Evolutionary conservation across 2,797 vertebrate species (phyloP), one percentile per base, ranked within the genome.

Genomic region (Macropus fuliginosus): DNA sequence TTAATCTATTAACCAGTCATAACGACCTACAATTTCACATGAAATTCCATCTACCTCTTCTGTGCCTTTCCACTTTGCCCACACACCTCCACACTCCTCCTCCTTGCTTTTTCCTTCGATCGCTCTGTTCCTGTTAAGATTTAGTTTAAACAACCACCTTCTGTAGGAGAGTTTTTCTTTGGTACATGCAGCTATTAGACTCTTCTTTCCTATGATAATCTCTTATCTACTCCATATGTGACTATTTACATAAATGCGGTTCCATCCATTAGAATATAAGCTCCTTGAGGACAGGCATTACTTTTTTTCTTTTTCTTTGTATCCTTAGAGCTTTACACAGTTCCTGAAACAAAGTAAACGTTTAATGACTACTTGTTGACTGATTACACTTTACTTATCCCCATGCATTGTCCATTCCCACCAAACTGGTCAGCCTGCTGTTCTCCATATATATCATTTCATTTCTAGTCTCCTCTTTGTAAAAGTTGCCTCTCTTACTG

Each of bases 331-430:
- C 56, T 93, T 46, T 52, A n/a, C 5, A 1, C 0, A 40, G 18
- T 0, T 0, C 28, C 90, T 52, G 0, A 1, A 50, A 54, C 46
- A 5, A 29, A 34, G 16, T 0, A 11, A 29, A 21, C 0, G 1
- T 27, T 57, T 74, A 5, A 0, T 10, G 3, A 24, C 28, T 28
- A 24, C 31, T 91, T 27, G n/a, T 66, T n/a, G 34, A n/a, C 1
- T 0, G 1, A 2, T 3, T 40, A 56, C 34, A 13, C 4, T 8
- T 52, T 5, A 0, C 16, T 27, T 50, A 6, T 10, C 0, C 0
- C 27, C 50, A 5, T 54, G 29, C 9, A 18, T 27, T 91, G 50
- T 1, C 13, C 24, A 11, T 2, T 1, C 93, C 92, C 27, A 16
- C 56, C 0, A 3, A 12, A 56, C 59, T 94, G n/a, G 66, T 46